Evolutionary conservation across 2,888 invertebrate genomes (phyloP), one percentile per base, ranked within the genome.

Genomic region (Cistogaster globosa): DNA sequence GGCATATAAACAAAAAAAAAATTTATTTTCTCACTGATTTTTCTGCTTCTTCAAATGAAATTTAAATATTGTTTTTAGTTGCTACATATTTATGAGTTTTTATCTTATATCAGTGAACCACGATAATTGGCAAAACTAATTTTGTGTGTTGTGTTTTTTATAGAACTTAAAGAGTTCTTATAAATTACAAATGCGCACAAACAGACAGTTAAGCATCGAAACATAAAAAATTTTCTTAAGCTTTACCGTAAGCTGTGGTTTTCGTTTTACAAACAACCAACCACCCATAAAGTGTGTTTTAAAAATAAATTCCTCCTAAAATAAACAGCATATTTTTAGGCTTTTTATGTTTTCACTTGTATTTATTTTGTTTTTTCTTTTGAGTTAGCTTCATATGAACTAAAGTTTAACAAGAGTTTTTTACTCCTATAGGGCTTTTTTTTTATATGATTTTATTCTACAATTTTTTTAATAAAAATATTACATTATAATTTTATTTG

Each of bases 81-180:
- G 53, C 32, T 14, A 38, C 22, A 67, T 26, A 32, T 32, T 20
- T 63, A 53, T 77, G 53, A 9, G 8, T 57, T 62, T 18, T 60
- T 75, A 14, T 63, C 58, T 79, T 51, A 57, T 58, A 58, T 74
- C 81, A 81, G 48, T 69, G 81, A 77, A 80, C 77, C 81, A 48
- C 48, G 81, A 81, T 84, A 84, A 84, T 84, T 84, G 80, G 76
- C 65, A 77, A 84, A 53, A 26, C 38, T n/a, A 3, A n/a, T 57
- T 53, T 60, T 38, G n/a, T n/a, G n/a, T n/a, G n/a, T n/a, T n/a
- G n/a, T n/a, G 45, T 60, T 62, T 36, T 45, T 14, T 68, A 16
- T 16, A 5, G 14, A 67, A 51, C 6, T 18, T 20, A 53, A 18
- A 53, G 9, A 51, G 2, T 51, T 16, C n/a, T 7, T 26, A 2